Conservation (phyloP, 64 coral and sea anemone species). For the Catalaphyllia jardinei region DNA sequence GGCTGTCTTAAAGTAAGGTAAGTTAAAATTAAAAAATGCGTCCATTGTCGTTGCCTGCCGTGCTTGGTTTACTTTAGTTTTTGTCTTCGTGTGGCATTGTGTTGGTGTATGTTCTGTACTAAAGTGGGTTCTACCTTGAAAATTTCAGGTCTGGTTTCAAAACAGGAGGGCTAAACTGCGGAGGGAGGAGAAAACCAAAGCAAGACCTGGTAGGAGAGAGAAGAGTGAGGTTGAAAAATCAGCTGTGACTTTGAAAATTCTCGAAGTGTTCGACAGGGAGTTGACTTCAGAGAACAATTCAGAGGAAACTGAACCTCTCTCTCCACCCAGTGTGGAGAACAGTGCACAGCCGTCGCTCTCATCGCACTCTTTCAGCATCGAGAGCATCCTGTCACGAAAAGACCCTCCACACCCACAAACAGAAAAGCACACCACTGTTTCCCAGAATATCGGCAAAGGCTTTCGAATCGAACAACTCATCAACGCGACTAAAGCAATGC, state of each 20-base stretch:
- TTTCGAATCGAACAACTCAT: slow-evolving; percentile 23
- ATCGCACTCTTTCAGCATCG: slow-evolving; percentile 53
- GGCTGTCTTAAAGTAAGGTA: neutral
- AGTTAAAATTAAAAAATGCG: neutral
- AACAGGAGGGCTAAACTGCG: slow-evolving; percentile 84
- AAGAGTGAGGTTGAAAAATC: slow-evolving; percentile 77
- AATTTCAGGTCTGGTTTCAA: slow-evolving; percentile 87
- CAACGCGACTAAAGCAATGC: neutral
- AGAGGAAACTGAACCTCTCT: neutral
- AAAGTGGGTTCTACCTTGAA: slow-evolving; percentile 20
- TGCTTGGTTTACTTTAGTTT: neutral
- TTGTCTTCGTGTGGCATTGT: neutral
- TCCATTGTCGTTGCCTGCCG: neutral
- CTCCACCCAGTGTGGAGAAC: slow-evolving; percentile 14
- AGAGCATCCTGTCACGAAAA: slow-evolving; percentile 63
- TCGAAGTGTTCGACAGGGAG: slow-evolving; percentile 32
- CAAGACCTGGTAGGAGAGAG: slow-evolving; percentile 74
- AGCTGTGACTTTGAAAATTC: slow-evolving; percentile 24
- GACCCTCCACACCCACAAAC: slow-evolving; percentile 39
- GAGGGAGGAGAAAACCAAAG: slow-evolving; percentile 84
- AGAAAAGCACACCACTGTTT: slow-evolving; percentile 9
- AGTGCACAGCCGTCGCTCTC: neutral
- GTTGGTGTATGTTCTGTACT: slow-evolving; percentile 2
- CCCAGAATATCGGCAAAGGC: neutral
- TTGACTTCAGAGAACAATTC: neutral